Percentiles rank a stretch among this genome's conserved stretches.
These are phyloP conservation scores for Acanthosoma haemorrhoidale DNA, from an alignment of 2,888 invertebrate genomes.

Conservation along the genomic window DNA sequence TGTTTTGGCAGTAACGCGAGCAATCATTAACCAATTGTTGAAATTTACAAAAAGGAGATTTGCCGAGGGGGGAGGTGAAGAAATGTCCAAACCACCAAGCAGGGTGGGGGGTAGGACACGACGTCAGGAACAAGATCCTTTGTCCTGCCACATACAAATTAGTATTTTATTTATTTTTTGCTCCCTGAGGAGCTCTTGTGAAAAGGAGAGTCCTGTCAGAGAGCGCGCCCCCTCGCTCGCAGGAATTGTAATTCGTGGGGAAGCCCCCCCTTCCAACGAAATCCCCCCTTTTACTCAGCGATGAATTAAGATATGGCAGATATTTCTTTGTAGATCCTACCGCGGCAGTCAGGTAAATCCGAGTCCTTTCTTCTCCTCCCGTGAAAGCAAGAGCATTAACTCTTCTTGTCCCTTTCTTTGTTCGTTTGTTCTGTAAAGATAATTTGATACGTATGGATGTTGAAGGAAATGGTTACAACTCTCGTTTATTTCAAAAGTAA, in stretches of 20 bases:
- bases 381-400: no score
- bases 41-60: neutral
- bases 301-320: constrained; percentile 10
- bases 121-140: constrained; percentile 24
- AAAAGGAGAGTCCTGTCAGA: constrained; percentile 21
- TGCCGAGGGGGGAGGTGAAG: constrained; percentile 1
- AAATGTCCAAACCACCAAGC: constrained; percentile 7
- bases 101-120: constrained; percentile 1
- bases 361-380: no score
- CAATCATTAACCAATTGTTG: no score
- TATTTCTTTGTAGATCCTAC: neutral
- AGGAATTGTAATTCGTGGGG: constrained; percentile 8
- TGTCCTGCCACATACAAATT: constrained; percentile 29
- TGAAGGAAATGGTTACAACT: no score
- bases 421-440: no score
- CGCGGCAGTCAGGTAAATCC: constrained; percentile 12
- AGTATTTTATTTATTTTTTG: constrained; percentile 21
- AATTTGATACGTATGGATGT: no score
- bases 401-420: no score
- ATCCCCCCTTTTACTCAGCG: no score
- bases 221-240: constrained; percentile 13
- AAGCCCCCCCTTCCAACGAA: neutral
- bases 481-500: no score
- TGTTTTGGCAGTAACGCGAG: no score
- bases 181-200: neutral